phyloP scores from a whole-genome alignment of 2,888 invertebrate species.

The Stratiomys singularior region DNA sequence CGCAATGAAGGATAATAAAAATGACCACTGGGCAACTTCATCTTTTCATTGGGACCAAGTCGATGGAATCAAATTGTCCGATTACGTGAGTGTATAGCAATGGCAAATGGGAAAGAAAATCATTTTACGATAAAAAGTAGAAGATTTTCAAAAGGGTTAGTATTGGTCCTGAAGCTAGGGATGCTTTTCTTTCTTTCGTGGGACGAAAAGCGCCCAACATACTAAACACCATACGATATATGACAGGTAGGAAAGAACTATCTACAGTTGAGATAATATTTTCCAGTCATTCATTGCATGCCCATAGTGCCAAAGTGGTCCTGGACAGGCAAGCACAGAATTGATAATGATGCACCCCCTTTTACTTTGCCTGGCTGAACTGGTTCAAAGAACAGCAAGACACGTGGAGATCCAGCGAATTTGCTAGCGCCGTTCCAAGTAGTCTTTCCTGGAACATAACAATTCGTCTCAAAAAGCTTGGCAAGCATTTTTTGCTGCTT shows the following conservation, averaged over 20 bases:
- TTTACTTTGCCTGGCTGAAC: neutral
- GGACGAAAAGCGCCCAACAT: neutral
- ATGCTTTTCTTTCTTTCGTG: neutral
- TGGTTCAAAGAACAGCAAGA: neutral
- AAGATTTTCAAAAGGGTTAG: conserved; percentile 26
- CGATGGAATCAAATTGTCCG: conserved; percentile 31
- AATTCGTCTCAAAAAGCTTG: neutral
- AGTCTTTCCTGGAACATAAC: neutral
- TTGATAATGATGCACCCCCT: conserved; percentile 30
- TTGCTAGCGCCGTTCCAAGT: neutral
- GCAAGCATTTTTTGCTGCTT: neutral
- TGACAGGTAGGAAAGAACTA: neutral
- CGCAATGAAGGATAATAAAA: conserved; percentile 20
- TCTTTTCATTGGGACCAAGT: conserved; percentile 36
- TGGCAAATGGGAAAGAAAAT: conserved; percentile 36
- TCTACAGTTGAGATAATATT: conserved; percentile 3
- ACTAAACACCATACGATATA: neutral
- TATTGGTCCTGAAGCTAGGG: conserved; percentile 9
- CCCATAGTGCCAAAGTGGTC: neutral
- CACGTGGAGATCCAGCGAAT: neutral
- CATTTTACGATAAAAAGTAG: conserved; percentile 3
- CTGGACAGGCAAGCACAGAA: neutral
- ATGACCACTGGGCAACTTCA: conserved; percentile 48
- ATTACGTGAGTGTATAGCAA: conserved; percentile 46
- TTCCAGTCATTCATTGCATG: neutral